These are phyloP conservation scores for Ailuropoda melanoleuca DNA, from an alignment of 2,113 vertebrate genomes.

Conservation along the genomic window DNA sequence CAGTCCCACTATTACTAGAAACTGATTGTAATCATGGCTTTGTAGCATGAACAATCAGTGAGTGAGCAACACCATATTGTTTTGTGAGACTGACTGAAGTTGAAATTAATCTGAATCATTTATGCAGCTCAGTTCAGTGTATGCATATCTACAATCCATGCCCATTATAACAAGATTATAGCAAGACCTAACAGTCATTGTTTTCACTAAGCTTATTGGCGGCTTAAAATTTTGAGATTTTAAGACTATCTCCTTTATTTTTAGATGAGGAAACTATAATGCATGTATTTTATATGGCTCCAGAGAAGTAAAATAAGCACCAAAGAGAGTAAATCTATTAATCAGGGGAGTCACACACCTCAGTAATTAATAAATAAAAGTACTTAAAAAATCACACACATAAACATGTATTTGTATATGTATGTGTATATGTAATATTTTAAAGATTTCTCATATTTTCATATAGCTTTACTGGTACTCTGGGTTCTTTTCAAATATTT, in stretches of 20 bases:
- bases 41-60: not conserved
- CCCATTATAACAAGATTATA: not conserved
- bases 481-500: constrained; percentile 51
- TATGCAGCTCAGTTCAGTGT: not conserved
- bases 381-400: constrained; percentile 39
- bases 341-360: not conserved
- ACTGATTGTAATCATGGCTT: not conserved
- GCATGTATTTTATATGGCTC: not conserved
- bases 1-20: not conserved
- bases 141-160: constrained; percentile 20
- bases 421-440: not conserved
- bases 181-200: not conserved
- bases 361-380: constrained; percentile 52
- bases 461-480: constrained; percentile 53
- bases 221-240: not conserved
- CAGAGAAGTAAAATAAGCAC: not conserved
- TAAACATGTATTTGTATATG: not conserved
- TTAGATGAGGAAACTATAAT: not conserved
- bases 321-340: not conserved
- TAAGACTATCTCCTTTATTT: not conserved
- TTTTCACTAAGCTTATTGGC: not conserved
- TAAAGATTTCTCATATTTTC: constrained; percentile 66
- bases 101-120: constrained; percentile 38
- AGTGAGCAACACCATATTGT: not conserved
- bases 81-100: not conserved